These are phyloP conservation scores for Echinops telfairi DNA, from an alignment of 2,113 vertebrate species.

Conservation along the genomic window DNA sequence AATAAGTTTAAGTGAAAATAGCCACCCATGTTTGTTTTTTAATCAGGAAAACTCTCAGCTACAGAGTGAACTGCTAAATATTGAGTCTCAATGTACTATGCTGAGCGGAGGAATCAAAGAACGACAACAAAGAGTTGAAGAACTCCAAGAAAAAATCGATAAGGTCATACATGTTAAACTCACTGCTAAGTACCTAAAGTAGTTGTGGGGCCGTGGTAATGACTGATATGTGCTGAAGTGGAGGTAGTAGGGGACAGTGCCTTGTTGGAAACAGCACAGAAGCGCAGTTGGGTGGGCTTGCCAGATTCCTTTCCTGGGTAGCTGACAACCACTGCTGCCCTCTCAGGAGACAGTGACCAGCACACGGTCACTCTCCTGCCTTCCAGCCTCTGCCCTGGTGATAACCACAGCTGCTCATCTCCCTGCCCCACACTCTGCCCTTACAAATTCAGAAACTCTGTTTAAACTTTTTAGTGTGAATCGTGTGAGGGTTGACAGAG, in stretches of 20 bases:
- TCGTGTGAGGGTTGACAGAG: too few species aligned
- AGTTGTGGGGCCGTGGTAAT: not conserved
- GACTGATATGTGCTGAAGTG: not conserved
- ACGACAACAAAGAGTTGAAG: conserved; percentile 87
- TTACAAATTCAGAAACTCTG: too few species aligned
- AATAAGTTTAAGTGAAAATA: too few species aligned
- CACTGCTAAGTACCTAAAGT: not conserved
- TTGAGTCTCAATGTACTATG: conserved; percentile 89
- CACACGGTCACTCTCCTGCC: not conserved
- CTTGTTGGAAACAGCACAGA: not conserved
- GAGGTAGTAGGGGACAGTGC: not conserved
- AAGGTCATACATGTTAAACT: conserved; percentile 86
- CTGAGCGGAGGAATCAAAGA: conserved; percentile 86
- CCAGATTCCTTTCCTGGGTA: not conserved
- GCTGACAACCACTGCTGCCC: too few species aligned
- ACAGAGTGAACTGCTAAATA: conserved; percentile 92
- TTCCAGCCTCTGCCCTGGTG: not conserved
- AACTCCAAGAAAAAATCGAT: conserved; percentile 88
- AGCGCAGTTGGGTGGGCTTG: not conserved
- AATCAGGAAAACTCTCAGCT: conserved; percentile 94
- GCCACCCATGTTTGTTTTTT: conserved; percentile 3
- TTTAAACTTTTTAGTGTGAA: too few species aligned
- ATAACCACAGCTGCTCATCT: not conserved
- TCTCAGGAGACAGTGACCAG: not conserved
- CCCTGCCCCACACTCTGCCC: not conserved